Evolutionary conservation across 2,113 vertebrate genomes (phyloP).

Genomic region (Gadus macrocephalus): DNA sequence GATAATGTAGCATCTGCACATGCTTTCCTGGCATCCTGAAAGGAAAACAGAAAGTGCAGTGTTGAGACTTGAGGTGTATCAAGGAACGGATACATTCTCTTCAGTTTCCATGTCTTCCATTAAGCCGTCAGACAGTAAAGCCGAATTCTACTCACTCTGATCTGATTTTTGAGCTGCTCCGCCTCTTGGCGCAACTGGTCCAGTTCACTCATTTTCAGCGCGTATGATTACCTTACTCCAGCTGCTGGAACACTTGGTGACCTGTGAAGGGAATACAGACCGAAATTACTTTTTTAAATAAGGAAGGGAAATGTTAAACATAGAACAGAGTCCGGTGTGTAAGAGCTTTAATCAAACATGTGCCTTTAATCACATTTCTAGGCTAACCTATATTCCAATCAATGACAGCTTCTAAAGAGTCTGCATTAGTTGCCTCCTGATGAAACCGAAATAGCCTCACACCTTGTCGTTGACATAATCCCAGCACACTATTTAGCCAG

Average conservation of each 20-base stretch:
- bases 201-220: conserved; percentile 94
- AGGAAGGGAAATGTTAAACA: not conserved
- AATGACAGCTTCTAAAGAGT: not conserved
- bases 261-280: conserved; percentile 61
- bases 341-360: no score
- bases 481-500: conserved; percentile 52
- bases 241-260: conserved; percentile 79
- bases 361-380: no score
- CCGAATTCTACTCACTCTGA: conserved; percentile 79
- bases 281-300: not conserved
- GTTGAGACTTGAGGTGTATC: not conserved
- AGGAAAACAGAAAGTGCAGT: not conserved
- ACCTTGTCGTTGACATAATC: conserved; percentile 63
- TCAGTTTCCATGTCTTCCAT: no score
- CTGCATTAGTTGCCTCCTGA: conserved; percentile 1
- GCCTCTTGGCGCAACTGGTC: conserved; percentile 99
- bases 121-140: not conserved
- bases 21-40: conserved; percentile 78
- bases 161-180: conserved; percentile 98
- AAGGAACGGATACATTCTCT: no score
- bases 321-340: not conserved
- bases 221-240: conserved; percentile 77
- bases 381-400: not conserved
- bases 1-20: conserved; percentile 94
- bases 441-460: conserved; percentile 33